Evolutionary conservation across 2,888 invertebrate genomes (phyloP).

Genomic region (Apoderus coryli): DNA sequence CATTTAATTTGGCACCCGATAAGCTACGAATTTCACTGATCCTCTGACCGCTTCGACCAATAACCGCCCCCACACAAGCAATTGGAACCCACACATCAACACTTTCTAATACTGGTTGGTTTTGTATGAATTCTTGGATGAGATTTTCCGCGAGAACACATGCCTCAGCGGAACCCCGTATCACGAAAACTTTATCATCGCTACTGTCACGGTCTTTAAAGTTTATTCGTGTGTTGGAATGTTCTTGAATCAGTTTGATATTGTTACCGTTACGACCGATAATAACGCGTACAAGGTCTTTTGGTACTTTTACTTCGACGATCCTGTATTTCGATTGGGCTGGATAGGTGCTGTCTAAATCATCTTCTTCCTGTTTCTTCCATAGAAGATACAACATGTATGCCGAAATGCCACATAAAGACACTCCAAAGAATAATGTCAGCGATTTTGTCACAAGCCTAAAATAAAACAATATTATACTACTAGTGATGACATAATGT

Average conservation of each 20-base stretch:
- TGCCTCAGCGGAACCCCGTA: constrained; percentile 51
- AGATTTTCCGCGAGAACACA: constrained; percentile 57
- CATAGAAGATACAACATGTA: constrained; percentile 53
- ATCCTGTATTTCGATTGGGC: constrained; percentile 31
- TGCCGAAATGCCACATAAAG: constrained; percentile 53
- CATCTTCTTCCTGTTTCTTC: constrained; percentile 46
- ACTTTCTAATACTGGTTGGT: constrained; percentile 53
- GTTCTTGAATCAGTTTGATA: constrained; percentile 59
- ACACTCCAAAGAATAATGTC: constrained; percentile 46
- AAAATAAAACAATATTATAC: constrained; percentile 17
- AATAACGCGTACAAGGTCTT: constrained; percentile 47
- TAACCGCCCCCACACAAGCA: constrained; percentile 53
- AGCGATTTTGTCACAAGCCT: constrained; percentile 25
- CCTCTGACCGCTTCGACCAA: constrained; percentile 58
- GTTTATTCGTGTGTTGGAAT: constrained; percentile 48
- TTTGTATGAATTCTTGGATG: constrained; percentile 49
- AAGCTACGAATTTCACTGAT: constrained; percentile 54
- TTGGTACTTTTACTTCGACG: constrained; percentile 45
- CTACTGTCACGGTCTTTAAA: constrained; percentile 42
- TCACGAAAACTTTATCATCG: constrained; percentile 47
- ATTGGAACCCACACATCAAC: constrained; percentile 52
- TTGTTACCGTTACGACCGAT: constrained; percentile 65
- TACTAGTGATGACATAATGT: constrained; percentile 5
- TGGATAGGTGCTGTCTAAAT: constrained; percentile 24
- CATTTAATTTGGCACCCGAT: constrained; percentile 57